Conservation (phyloP, 2,797 vertebrate genomes). For the Sebastes taczanowskii region DNA sequence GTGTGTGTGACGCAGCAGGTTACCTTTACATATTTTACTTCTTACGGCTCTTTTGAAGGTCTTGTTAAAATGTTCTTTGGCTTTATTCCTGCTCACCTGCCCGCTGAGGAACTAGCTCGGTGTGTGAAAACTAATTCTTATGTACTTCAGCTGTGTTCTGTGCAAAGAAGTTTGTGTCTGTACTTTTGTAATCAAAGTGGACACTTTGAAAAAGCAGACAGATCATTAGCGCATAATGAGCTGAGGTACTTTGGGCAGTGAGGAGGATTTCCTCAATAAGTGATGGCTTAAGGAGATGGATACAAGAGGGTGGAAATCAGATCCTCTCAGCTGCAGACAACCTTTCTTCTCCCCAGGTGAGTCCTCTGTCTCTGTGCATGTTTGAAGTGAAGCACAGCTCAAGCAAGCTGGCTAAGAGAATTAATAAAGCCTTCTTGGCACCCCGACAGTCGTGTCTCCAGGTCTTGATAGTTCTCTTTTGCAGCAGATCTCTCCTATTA, state of each 20-base stretch:
- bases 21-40: conserved; percentile 50
- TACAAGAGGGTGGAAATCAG: conserved; percentile 53
- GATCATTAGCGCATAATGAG: conserved; percentile 72
- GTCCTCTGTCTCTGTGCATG: conserved; percentile 57
- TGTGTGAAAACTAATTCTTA: conserved; percentile 33
- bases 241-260: conserved; percentile 62
- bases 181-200: conserved; percentile 59
- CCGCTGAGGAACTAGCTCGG: conserved; percentile 23
- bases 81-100: conserved; percentile 34
- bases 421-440: conserved; percentile 67
- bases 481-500: conserved; percentile 49
- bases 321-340: conserved; percentile 53
- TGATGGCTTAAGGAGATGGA: conserved; percentile 59
- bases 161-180: conserved; percentile 50
- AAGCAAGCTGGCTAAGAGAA: conserved; percentile 57
- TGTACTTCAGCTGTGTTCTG: conserved; percentile 37
- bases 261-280: conserved; percentile 70
- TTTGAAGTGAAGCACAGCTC: conserved; percentile 69
- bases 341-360: conserved; percentile 76
- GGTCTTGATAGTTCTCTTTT: conserved; percentile 57
- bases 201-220: conserved; percentile 54
- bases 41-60: conserved; percentile 39
- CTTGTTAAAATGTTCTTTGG: conserved; percentile 41
- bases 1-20: conserved; percentile 12
- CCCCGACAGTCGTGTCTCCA: conserved; percentile 28